A percentile compares a stretch with the other conserved stretches of the same genome.
These are phyloP conservation scores for Halcyon leucocephala DNA, from an alignment of 2,797 vertebrate genomes.

Conservation along the genomic window DNA sequence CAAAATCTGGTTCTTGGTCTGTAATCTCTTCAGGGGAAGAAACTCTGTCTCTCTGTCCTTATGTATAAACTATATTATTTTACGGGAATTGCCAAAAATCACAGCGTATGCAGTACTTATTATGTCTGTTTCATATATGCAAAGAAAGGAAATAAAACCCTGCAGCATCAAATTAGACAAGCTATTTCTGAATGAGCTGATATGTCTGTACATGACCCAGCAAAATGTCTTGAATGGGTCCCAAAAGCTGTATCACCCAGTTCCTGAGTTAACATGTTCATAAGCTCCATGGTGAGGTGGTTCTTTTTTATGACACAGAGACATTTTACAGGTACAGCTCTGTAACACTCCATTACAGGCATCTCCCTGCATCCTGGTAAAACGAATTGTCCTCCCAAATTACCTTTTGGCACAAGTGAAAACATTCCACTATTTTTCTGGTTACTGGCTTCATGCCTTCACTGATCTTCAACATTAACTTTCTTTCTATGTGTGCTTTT, in stretches of 20 bases:
- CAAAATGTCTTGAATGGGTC: background rate
- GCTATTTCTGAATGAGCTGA: background rate
- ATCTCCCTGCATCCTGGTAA: background rate
- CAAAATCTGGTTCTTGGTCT: background rate
- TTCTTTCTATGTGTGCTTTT: background rate
- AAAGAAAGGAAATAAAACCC: background rate
- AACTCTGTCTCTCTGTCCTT: background rate
- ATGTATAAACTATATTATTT: background rate
- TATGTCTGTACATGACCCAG: background rate
- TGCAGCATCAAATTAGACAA: background rate
- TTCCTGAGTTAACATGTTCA: background rate
- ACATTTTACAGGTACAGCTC: background rate
- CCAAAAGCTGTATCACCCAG: background rate
- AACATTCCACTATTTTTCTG: background rate
- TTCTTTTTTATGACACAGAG: background rate
- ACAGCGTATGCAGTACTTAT: accelerated
- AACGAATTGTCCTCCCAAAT: background rate
- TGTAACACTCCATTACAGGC: background rate
- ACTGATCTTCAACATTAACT: background rate
- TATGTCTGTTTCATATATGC: background rate
- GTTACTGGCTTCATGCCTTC: background rate
- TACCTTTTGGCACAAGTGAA: background rate
- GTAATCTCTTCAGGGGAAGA: background rate
- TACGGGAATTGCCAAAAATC: background rate
- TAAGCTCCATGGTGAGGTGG: background rate